Conservation (phyloP, 2,888 invertebrate species). For the Melinaea marsaeus region DNA sequence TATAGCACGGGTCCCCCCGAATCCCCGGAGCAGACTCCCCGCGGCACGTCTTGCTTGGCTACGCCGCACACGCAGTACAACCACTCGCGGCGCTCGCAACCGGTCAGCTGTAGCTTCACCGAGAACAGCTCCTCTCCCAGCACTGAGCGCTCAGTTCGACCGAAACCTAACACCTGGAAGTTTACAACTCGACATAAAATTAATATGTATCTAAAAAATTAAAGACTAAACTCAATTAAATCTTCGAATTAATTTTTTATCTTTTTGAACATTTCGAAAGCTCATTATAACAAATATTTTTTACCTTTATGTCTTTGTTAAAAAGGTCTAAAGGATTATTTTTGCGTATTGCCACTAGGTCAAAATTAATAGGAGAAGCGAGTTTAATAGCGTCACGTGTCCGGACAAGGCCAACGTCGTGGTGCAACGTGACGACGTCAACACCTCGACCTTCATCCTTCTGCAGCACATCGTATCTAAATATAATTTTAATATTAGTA, state of each 20-base stretch:
- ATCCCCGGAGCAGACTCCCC: conserved; percentile 66
- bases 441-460: conserved; percentile 50
- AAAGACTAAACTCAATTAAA: not conserved
- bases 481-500: too few species aligned
- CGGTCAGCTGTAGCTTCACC: conserved; percentile 47
- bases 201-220: not conserved
- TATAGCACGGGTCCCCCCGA: conserved; percentile 62
- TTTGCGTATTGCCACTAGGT: conserved; percentile 36
- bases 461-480: conserved; percentile 51
- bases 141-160: conserved; percentile 49
- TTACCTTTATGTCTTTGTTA: conserved; percentile 45
- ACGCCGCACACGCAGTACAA: conserved; percentile 52
- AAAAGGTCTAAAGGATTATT: conserved; percentile 42
- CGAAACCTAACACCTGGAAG: conserved; percentile 58
- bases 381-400: conserved; percentile 48
- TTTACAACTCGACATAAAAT: not conserved
- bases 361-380: conserved; percentile 23
- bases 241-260: not conserved
- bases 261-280: not conserved
- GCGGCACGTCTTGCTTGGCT: conserved; percentile 23
- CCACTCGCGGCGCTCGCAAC: conserved; percentile 53
- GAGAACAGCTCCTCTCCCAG: conserved; percentile 53
- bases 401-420: conserved; percentile 65
- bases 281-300: not conserved
- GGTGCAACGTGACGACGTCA: conserved; percentile 60